Conservation (phyloP, 2,888 invertebrate genomes). For the Cerceris ruficornis region DNA sequence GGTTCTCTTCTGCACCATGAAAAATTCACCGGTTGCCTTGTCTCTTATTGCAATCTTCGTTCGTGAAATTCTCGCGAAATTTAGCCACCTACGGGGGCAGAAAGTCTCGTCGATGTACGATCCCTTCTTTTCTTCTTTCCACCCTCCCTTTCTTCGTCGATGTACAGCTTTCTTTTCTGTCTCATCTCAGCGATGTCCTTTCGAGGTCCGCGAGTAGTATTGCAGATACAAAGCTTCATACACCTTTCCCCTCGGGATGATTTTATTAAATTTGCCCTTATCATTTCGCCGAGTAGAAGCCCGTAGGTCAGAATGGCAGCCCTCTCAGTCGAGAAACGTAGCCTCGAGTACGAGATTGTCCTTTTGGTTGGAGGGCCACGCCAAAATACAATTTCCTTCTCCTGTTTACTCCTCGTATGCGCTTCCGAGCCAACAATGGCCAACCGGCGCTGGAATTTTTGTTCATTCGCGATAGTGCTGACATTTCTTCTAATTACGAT, state of each 20-base stretch:
- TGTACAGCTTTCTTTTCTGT: slow-evolving; percentile 31
- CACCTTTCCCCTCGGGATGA: slow-evolving; percentile 52
- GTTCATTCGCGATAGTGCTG: neutral
- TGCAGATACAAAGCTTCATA: slow-evolving; percentile 42
- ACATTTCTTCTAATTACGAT: neutral
- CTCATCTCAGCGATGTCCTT: slow-evolving; percentile 40
- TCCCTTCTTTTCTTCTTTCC: slow-evolving; percentile 12
- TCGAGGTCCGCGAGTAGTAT: slow-evolving; percentile 45
- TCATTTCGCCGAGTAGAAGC: slow-evolving; percentile 51
- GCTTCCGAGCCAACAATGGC: neutral
- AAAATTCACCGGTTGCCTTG: slow-evolving; percentile 53
- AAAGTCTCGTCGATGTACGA: slow-evolving; percentile 24
- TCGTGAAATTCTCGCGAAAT: slow-evolving; percentile 47
- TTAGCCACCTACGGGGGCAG: slow-evolving; percentile 40
- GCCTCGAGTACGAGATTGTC: slow-evolving; percentile 18
- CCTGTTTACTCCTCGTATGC: neutral
- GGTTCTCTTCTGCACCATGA: slow-evolving; percentile 28
- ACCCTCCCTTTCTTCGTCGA: slow-evolving; percentile 27
- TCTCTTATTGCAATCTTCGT: slow-evolving; percentile 51
- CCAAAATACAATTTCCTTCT: slow-evolving; percentile 12
- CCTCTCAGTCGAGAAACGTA: slow-evolving; percentile 23
- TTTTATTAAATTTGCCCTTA: slow-evolving; percentile 72
- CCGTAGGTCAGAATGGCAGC: slow-evolving; percentile 27
- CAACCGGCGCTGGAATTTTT: neutral
- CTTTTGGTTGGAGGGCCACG: slow-evolving; percentile 19